Base-by-base conservation (phyloP, 2,113 vertebrate genomes). In the Rhinoptilus africanus region DNA sequence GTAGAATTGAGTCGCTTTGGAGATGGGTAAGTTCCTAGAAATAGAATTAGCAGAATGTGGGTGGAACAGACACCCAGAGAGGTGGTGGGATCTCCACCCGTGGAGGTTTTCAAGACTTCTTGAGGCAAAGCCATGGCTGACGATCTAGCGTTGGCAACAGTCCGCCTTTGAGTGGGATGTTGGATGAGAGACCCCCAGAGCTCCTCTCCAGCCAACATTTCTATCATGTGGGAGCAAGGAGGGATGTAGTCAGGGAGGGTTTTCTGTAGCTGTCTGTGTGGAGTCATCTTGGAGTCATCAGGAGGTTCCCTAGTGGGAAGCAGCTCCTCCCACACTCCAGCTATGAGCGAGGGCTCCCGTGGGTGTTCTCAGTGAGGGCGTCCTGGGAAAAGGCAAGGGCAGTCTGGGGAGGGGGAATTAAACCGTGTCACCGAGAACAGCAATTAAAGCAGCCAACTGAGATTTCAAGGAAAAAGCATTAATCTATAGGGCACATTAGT, bases 401-500 rank as follows among this genome's bases (percentile, higher is more conserved):
- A 92, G 74, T 57, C 92, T 32, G 4, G 84, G 48, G 57, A 91
- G 32, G 26, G 7, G 21, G 82, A 84, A 56, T 89, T 80, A 87
- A 93, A 69, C 60, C 68, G 54, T 90, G 86, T 53, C 89, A 39
- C 23, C 60, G 48, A 83, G 75, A 90, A 41, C 39, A 94, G 91
- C 89, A 88, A 89, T 95, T 94, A 97, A 72, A 85, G 74, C 85
- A 78, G 14, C 51, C 94, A 73, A 45, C 26, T 39, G 97, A 95
- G 82, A 92, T 90, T 95, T 94, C 68, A 86, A 92, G 88, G n/a
- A 56, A 94, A 97, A 77, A 64, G 34, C 34, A 71, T 75, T 47
- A 76, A 60, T 97, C 94, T 91, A 66, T 53, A 77, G 90, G 76
- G 69, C 77, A 56, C 60, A 43, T 69, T 45, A 92, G 45, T 95